Percentiles rank a stretch among this genome's conserved stretches.
Evolutionary conservation across 2,797 vertebrate species (phyloP).

Genomic region (Adelosebastes latens): DNA sequence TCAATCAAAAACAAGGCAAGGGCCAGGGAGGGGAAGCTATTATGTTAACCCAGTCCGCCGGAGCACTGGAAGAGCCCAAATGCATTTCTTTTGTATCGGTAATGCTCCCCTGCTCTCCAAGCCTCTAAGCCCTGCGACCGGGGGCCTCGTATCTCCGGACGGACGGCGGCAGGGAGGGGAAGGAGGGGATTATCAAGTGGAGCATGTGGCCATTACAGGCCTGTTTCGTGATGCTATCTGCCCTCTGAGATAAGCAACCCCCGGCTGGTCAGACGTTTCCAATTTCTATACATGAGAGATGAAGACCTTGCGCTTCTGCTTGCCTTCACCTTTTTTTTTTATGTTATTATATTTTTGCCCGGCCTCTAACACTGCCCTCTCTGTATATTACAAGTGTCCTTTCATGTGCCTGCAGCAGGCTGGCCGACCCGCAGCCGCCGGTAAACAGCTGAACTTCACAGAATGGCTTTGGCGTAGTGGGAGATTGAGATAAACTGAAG

Average conservation of each 20-base stretch:
- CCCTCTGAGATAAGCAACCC: slow-evolving; percentile 76
- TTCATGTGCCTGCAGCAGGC: slow-evolving; percentile 40
- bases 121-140: slow-evolving; percentile 75
- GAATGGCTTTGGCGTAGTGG: not conserved
- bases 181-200: slow-evolving; percentile 82
- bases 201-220: slow-evolving; percentile 84
- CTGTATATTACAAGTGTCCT: slow-evolving; percentile 72
- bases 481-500: slow-evolving; percentile 27
- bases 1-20: slow-evolving; percentile 97
- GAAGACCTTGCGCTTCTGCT: slow-evolving; percentile 77
- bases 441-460: slow-evolving; percentile 37
- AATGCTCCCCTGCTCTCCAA: slow-evolving; percentile 81
- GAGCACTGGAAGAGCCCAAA: slow-evolving; percentile 76
- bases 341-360: slow-evolving; percentile 70
- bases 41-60: slow-evolving; percentile 82
- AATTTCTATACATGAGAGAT: slow-evolving; percentile 86
- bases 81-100: slow-evolving; percentile 83
- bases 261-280: slow-evolving; percentile 79
- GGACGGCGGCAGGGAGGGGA: slow-evolving; percentile 48
- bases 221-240: slow-evolving; percentile 84
- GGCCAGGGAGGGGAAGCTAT: slow-evolving; percentile 82
- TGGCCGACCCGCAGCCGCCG: slow-evolving; percentile 35
- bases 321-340: slow-evolving; percentile 58
- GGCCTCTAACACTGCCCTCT: slow-evolving; percentile 50
- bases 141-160: slow-evolving; percentile 64